Percentiles rank a stretch among this genome's conserved stretches.
Conservation (phyloP, 2,113 vertebrate species). For the Rafetus swinhoei region DNA sequence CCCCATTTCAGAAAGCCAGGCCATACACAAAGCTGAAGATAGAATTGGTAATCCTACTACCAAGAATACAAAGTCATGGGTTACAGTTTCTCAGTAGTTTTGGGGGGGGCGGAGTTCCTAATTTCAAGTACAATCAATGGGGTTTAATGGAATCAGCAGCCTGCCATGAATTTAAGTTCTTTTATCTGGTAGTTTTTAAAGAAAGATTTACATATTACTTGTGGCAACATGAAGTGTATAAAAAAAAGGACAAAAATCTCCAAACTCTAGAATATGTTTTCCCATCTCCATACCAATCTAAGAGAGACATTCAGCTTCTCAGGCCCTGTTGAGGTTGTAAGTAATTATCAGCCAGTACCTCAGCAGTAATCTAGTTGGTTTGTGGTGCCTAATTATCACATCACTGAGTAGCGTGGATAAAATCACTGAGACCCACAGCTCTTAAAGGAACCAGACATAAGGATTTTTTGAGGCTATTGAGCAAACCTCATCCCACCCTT, state of each 20-base stretch:
- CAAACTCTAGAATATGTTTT: background rate
- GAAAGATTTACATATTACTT: background rate
- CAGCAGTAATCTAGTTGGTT: background rate
- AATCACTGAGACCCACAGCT: background rate
- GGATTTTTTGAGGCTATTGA: background rate
- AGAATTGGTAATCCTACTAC: background rate
- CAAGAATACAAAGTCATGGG: background rate
- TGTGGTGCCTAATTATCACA: background rate
- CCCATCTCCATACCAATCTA: background rate
- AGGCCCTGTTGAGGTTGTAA: fast-evolving
- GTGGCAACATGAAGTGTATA: background rate
- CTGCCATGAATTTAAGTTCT: fast-evolving
- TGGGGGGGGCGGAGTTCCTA: background rate
- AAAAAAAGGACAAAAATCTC: background rate
- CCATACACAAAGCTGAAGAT: background rate
- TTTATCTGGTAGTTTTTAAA: constrained; percentile 45
- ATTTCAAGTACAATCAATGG: constrained; percentile 10
- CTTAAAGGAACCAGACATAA: background rate
- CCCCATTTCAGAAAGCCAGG: background rate
- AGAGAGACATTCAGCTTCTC: background rate
- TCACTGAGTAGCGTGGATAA: fast-evolving
- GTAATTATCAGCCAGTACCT: fast-evolving
- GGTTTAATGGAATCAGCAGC: constrained; percentile 21
- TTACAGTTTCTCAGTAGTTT: background rate
- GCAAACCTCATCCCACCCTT: background rate